Evolutionary conservation across 2,888 invertebrate species (phyloP).

Genomic region (Pterostichus niger): DNA sequence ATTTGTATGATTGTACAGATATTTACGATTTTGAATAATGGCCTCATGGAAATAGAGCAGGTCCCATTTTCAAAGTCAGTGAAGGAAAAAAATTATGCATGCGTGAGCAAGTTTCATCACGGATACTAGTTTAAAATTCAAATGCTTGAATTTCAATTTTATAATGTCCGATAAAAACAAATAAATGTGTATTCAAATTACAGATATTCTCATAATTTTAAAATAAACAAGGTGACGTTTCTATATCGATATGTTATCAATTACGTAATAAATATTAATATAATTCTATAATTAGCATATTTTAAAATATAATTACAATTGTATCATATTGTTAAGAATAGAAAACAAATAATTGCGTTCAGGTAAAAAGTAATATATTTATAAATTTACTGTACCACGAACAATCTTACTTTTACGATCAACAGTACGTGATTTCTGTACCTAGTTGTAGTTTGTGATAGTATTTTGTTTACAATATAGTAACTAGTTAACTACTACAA

Average conservation of each 20-base stretch:
- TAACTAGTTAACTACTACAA: neutral
- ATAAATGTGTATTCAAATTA: no score
- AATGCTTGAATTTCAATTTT: no score
- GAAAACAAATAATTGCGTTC: neutral
- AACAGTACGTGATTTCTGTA: no score
- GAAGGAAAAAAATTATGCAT: neutral
- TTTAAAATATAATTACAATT: neutral
- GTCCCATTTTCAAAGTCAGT: constrained; percentile 10
- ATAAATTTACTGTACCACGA: neutral
- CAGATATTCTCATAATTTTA: no score
- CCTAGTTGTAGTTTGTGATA: no score
- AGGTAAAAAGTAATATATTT: neutral
- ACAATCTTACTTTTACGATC: neutral
- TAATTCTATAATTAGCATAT: neutral
- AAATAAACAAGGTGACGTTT: no score
- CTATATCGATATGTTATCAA: neutral
- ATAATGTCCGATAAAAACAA: no score
- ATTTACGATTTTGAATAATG: neutral
- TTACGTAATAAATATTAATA: constrained; percentile 1
- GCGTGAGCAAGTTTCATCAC: neutral
- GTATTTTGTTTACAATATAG: neutral
- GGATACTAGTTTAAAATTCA: no score
- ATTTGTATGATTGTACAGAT: neutral
- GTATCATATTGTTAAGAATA: neutral
- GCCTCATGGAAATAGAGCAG: constrained; percentile 16